These are phyloP conservation scores for Daktulosphaira vitifoliae DNA, from an alignment of 1,140 invertebrate genomes.

Conservation along the genomic window DNA sequence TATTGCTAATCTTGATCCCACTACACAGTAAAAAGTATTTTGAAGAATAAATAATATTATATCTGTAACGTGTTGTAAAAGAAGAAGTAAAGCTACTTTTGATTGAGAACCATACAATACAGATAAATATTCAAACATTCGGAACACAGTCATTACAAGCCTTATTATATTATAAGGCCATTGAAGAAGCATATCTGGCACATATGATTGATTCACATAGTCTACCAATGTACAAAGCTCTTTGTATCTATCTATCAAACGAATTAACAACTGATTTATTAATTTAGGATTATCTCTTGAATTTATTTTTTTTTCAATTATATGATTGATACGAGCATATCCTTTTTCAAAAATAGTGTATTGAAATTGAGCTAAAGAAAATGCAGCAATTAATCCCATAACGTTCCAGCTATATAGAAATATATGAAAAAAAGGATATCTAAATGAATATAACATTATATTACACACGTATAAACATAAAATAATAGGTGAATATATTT, in stretches of 20 bases:
- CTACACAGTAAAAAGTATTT: neutral
- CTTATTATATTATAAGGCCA: constrained; percentile 17
- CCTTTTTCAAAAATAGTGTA: too few relatives aligned
- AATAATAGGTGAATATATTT: too few relatives aligned
- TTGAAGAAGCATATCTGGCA: constrained; percentile 1
- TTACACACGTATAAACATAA: too few relatives aligned
- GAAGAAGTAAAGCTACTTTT: neutral
- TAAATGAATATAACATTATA: too few relatives aligned
- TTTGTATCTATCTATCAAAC: neutral
- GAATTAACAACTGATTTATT: neutral
- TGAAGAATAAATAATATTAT: constrained; percentile 8
- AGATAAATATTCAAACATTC: neutral
- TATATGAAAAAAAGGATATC: too few relatives aligned
- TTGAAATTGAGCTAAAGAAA: too few relatives aligned
- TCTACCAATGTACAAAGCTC: neutral
- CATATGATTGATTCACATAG: neutral
- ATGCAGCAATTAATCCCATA: too few relatives aligned
- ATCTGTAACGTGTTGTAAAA: neutral
- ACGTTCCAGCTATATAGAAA: too few relatives aligned
- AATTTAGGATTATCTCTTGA: too few relatives aligned
- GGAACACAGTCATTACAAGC: constrained; percentile 7
- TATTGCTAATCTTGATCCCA: neutral
- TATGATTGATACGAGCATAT: too few relatives aligned
- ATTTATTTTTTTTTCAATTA: too few relatives aligned
- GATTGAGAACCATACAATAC: neutral